Evolutionary conservation across 1,140 invertebrate genomes (phyloP).

Genomic region (Pinna nobilis): DNA sequence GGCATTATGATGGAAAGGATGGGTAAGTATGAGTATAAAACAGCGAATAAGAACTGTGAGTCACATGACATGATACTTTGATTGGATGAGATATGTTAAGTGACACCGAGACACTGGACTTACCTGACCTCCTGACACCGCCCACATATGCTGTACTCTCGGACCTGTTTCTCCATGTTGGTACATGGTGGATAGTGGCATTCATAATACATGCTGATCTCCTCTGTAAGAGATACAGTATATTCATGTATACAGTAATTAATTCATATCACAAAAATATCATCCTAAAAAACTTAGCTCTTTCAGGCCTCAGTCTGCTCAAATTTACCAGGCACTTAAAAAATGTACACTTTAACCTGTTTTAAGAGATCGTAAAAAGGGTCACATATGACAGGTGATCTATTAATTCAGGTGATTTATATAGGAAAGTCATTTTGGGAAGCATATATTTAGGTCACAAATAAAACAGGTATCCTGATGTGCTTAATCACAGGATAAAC

Average conservation of each 20-base stretch:
- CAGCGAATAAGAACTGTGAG: not conserved
- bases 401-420: too few relatives aligned
- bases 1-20: not conserved
- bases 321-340: too few relatives aligned
- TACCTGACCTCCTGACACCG: conserved; percentile 76
- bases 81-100: not conserved
- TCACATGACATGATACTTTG: not conserved
- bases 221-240: conserved; percentile 60
- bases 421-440: too few relatives aligned
- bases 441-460: too few relatives aligned
- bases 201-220: conserved; percentile 76
- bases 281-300: not conserved
- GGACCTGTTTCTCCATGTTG: conserved; percentile 77
- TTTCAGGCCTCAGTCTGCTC: too few relatives aligned
- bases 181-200: conserved; percentile 79
- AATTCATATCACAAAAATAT: not conserved
- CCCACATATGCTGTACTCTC: conserved; percentile 79
- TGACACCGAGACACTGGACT: not conserved
- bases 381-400: too few relatives aligned
- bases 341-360: too few relatives aligned
- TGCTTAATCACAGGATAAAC: too few relatives aligned
- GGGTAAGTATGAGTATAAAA: not conserved
- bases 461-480: too few relatives aligned
- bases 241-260: not conserved
- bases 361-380: too few relatives aligned